phyloP scores from a whole-genome alignment of 2,888 invertebrate species.

The Exephanes ischioxanthus region DNA sequence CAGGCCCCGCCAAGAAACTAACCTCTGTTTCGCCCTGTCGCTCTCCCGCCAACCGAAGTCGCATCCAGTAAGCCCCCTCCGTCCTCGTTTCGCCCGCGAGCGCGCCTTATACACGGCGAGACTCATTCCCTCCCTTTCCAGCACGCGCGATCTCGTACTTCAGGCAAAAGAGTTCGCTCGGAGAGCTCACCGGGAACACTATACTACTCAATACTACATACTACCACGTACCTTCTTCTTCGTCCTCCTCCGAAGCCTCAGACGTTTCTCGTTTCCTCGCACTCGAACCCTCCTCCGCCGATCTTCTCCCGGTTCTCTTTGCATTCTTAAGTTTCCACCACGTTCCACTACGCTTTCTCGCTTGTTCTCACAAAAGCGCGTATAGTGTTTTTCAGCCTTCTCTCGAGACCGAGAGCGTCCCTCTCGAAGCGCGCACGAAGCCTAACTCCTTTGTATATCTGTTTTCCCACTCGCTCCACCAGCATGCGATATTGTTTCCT shows the following conservation, averaged over 20 bases:
- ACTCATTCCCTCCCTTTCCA: conserved; percentile 23
- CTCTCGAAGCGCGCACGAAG: conserved; percentile 44
- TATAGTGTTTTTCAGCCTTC: conserved; percentile 11
- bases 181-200: conserved; percentile 10
- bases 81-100: conserved; percentile 6
- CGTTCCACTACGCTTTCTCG: conserved; percentile 34
- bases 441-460: conserved; percentile 9
- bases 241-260: conserved; percentile 36
- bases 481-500: background rate
- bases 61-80: background rate
- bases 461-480: conserved; percentile 46
- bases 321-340: conserved; percentile 42
- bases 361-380: background rate
- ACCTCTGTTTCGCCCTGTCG: conserved; percentile 4
- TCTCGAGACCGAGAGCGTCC: conserved; percentile 45
- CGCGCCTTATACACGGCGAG: background rate
- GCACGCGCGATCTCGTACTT: conserved; percentile 22
- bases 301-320: conserved; percentile 36
- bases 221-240: conserved; percentile 5
- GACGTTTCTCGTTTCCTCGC: conserved; percentile 28
- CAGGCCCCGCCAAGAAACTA: background rate
- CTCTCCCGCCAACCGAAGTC: conserved; percentile 3
- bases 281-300: conserved; percentile 30
- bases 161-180: conserved; percentile 24
- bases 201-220: conserved; percentile 23